phyloP scores from a whole-genome alignment of 2,113 vertebrate species.

The Cynopterus brachyotis region DNA sequence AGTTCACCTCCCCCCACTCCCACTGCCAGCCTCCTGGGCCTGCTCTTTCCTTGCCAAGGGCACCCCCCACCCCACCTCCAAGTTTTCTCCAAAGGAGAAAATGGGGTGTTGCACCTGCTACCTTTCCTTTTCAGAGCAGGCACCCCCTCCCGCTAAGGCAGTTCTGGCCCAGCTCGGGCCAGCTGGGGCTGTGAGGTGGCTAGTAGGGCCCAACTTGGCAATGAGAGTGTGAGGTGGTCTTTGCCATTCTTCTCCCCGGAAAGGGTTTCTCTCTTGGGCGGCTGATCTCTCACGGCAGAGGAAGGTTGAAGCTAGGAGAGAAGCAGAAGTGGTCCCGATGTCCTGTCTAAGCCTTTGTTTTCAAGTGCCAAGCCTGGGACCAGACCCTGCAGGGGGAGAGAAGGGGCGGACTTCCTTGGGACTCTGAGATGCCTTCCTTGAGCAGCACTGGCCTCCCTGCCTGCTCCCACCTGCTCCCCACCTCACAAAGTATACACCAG shows the following conservation, averaged over 20 bases:
- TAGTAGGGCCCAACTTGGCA: neutral
- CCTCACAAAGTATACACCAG: too few species aligned
- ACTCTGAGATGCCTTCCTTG: neutral
- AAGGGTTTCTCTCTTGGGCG: neutral
- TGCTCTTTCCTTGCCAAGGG: neutral
- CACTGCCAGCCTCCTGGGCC: neutral
- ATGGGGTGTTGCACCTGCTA: neutral
- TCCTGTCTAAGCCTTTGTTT: neutral
- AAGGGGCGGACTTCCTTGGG: neutral
- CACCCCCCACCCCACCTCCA: neutral
- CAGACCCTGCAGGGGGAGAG: neutral
- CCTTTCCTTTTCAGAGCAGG: neutral
- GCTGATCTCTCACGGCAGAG: neutral
- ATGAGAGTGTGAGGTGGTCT: neutral
- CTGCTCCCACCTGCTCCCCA: neutral
- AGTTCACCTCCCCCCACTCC: neutral
- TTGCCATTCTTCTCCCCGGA: neutral
- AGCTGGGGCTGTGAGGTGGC: too few species aligned
- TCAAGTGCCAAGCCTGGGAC: neutral
- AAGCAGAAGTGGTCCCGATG: neutral
- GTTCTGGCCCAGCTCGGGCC: neutral
- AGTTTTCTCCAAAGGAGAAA: neutral
- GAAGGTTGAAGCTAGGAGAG: neutral
- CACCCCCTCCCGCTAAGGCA: neutral
- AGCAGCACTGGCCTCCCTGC: rapidly evolving